A percentile compares a stretch with the other conserved stretches of the same genome.
These are phyloP conservation scores for Pantelozetes paolii DNA, from an alignment of 2,888 invertebrate genomes.

Conservation along the genomic window DNA sequence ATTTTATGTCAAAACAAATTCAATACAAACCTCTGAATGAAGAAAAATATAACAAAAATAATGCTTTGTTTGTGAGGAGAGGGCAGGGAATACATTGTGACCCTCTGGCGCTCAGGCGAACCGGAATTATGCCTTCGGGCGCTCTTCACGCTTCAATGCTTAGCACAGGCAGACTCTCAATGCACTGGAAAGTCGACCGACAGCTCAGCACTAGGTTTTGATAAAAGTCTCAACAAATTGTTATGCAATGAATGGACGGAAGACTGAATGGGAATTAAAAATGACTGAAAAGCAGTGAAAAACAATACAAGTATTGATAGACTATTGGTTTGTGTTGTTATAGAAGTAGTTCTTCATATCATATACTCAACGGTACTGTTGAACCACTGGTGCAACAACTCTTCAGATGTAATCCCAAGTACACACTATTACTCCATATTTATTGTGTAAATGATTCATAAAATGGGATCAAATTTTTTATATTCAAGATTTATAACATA, in stretches of 20 bases:
- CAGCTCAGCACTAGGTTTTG: background rate
- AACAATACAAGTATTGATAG: background rate
- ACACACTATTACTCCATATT: background rate
- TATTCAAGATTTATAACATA: background rate
- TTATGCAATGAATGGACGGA: background rate
- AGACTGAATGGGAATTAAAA: background rate
- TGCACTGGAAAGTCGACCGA: background rate
- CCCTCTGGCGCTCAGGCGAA: constrained; percentile 25
- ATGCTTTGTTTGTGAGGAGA: background rate
- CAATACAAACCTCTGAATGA: background rate
- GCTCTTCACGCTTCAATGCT: background rate
- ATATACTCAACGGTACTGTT: background rate
- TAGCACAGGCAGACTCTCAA: background rate
- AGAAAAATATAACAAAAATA: background rate
- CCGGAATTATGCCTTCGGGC: constrained; percentile 24
- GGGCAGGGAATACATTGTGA: background rate
- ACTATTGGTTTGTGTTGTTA: background rate
- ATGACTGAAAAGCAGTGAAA: background rate
- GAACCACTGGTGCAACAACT: background rate
- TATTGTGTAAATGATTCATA: background rate
- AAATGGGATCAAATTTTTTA: background rate
- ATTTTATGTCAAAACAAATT: no score
- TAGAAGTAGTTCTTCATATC: background rate
- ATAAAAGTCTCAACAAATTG: background rate
- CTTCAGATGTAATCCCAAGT: background rate